Evolutionary conservation across 92 coral and sea anemone genomes (phyloP).

Genomic region (Zoanthus gigantus): DNA sequence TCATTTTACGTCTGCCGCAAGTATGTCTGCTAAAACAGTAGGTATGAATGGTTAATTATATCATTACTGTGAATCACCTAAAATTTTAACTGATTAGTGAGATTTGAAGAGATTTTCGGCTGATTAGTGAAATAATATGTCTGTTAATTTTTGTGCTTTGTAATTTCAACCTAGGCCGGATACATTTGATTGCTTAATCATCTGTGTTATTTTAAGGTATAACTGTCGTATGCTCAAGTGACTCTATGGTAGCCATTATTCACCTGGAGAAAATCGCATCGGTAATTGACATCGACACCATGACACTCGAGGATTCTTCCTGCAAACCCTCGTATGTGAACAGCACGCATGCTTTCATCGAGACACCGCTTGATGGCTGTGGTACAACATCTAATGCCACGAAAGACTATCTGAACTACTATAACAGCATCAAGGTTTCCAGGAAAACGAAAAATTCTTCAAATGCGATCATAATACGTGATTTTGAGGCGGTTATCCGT

Average conservation of each 20-base stretch:
- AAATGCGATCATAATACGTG: constrained; percentile 68
- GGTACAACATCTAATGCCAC: constrained; percentile 64
- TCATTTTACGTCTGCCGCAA: too few species aligned
- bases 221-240: constrained; percentile 54
- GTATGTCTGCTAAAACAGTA: too few species aligned
- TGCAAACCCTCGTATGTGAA: constrained; percentile 52
- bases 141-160: too few species aligned
- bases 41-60: too few species aligned
- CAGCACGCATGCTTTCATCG: constrained; percentile 56
- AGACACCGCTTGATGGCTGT: constrained; percentile 70
- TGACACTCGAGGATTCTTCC: constrained; percentile 49
- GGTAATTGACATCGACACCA: constrained; percentile 31
- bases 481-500: constrained; percentile 68
- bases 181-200: too few species aligned
- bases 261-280: constrained; percentile 42
- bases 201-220: neutral
- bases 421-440: constrained; percentile 47
- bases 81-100: too few species aligned
- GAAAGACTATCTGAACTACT: constrained; percentile 57
- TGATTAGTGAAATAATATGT: too few species aligned
- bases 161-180: too few species aligned
- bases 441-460: constrained; percentile 12
- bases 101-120: too few species aligned
- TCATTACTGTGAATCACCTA: too few species aligned
- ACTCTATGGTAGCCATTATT: constrained; percentile 49